These are phyloP conservation scores for Motacilla tschutschensis DNA, from an alignment of 2,113 vertebrate genomes.

Conservation along the genomic window DNA sequence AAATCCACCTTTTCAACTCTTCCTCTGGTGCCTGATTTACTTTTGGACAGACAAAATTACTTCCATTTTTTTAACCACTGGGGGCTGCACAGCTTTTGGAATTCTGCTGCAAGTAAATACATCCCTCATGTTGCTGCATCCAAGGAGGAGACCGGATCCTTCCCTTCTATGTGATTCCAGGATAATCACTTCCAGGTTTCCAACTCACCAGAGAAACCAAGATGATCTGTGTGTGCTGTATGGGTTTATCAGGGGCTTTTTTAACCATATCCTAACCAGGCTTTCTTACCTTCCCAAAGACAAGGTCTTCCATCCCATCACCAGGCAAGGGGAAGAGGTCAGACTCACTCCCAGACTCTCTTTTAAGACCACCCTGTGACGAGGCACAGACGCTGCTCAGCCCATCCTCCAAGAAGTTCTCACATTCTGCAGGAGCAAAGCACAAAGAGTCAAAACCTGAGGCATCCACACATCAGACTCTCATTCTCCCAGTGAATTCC, in stretches of 20 bases:
- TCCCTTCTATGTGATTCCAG: not conserved
- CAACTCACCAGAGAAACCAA: not conserved
- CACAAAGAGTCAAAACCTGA: not conserved
- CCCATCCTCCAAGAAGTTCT: constrained; percentile 68
- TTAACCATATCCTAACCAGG: not conserved
- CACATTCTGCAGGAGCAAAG: constrained; percentile 61
- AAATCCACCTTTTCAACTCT: constrained; percentile 2
- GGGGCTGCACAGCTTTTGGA: not conserved
- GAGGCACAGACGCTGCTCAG: constrained; percentile 53
- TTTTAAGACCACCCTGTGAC: constrained; percentile 43
- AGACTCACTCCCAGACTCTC: constrained; percentile 65
- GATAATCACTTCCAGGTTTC: constrained; percentile 13
- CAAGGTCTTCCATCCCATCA: constrained; percentile 70
- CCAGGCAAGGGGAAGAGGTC: constrained; percentile 68
- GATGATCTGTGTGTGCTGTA: not conserved
- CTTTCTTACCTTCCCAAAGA: constrained; percentile 75
- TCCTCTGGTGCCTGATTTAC: not conserved
- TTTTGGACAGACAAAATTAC: not conserved
- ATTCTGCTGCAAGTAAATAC: constrained; percentile 6
- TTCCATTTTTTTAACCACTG: not conserved
- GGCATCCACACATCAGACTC: not conserved
- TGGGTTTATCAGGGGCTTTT: not conserved
- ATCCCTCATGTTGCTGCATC: not conserved
- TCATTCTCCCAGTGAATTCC: not conserved
- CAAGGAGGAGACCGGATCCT: not conserved